Evolutionary conservation across 2,888 invertebrate genomes (phyloP), one percentile per base, ranked within the genome.

Genomic region (Drosophila quasianomalipes): DNA sequence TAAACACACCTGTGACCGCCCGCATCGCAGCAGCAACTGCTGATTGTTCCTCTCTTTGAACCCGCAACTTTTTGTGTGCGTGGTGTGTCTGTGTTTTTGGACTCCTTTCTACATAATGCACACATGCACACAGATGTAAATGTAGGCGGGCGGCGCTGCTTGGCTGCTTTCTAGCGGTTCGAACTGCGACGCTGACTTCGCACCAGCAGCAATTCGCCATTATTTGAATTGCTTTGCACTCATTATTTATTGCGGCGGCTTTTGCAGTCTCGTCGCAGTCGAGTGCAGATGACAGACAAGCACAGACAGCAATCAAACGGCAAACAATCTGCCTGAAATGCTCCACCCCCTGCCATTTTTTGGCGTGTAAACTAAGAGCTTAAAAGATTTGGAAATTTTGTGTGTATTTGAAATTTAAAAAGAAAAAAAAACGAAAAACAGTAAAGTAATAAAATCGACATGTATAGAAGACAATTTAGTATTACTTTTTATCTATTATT

Each of bases 1-100:
- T 71, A 74, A 81, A 84, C 85, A 85, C 85, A 85, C 85, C 90
- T 85, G 85, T 85, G 85, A 85, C 85, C 90, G 89, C 85, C 85
- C 90, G 90, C 85, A 80, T 66, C 59, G 61, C 55, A 74, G 10
- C 41, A 41, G 26, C 26, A 47, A 59, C 69, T 70, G 55, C 59
- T 76, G 64, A 16, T 26, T 26, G 47, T 26, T 76, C 73, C 63
- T 28, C 30, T 35, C 58, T 26, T 37, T 61, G 63, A 70, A 67
- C 47, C 44, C 60, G 65, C 67, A 70, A 71, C 71, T 81, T 84
- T 65, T 74, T 68, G 19, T 44, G 28, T 19, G 70, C 52, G 49
- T 68, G 55, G 55, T 68, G 22, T 51, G 37, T 65, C 22, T 14
- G 9, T 52, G 16, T 70, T 52, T 70, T 69, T 55, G 14, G 70